Evolutionary conservation across 2,113 vertebrate genomes (phyloP), one percentile per base, ranked within the genome.

Genomic region (Notiomystis cincta): DNA sequence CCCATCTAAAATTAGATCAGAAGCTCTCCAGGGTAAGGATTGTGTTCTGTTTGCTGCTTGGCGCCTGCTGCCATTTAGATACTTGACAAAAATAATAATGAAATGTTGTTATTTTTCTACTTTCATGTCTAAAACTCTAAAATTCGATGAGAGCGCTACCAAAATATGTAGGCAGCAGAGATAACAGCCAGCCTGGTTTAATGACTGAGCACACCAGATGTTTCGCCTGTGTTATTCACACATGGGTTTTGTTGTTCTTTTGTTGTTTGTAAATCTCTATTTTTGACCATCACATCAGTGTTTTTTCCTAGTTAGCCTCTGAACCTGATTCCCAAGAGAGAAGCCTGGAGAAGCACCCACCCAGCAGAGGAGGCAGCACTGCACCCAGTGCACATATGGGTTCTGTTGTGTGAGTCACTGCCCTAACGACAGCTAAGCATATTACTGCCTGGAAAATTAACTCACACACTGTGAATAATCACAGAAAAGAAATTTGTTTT

Each of bases 401-500:
- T 92, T 91, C 86, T 47, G 7, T 70, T 90, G 54, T 66, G 56
- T 92, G 95, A 97, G 83, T 94, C 96, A 87, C 96, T 91, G 69
- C 88, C 94, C 73, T 93, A 60, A 91, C 48, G 82, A 96, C 88
- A 92, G 96, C 90, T 61, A 81, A 94, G 96, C 89, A 54, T 95
- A 95, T 97, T 95, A 95, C 94, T 95, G 97, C 95, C 96, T 97
- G 37, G 88, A 96, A 98, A 98, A 98, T 97, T 97, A 98, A 98
- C 97, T 98, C 86, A 19, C 98, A 98, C 89, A 97, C 97, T 97
- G 97, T 98, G 98, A 98, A 98, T 98, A 98, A 98, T 98, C 97
- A 98, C 97, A 96, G 96, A 94, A 97, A 98, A 97, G 96, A 96
- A 98, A 98, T 98, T 97, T 97, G 97, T 97, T 98, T 97, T 97